Base-by-base conservation (phyloP, 2,797 vertebrate genomes). In the Mormyrus proboscirostris region DNA sequence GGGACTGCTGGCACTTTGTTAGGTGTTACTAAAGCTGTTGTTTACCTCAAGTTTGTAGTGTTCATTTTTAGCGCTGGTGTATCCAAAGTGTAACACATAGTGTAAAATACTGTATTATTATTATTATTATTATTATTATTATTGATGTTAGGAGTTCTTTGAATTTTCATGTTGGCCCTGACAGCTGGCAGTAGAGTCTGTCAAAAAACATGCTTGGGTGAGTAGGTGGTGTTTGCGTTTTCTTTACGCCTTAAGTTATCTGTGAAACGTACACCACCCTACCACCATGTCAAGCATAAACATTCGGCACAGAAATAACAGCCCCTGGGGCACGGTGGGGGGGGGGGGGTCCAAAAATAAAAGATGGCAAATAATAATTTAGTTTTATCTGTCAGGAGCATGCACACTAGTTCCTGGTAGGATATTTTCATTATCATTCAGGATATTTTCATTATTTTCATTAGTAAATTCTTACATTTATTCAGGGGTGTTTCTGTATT, bases 101-200 rank as follows among this genome's bases (percentile, higher is more conserved):
- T 87, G 16, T 59, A 86, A 86, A 51, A 82, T 82, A 82, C 76
- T 47, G 41, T 82, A n/a, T 2, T 85, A 2, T 87, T 22, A 38
- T 89, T 51, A 73, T 73, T 73, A 57, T 57, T 19, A 57, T n/a
- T n/a, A 76, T 38, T 16, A 14, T 10, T 85, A 41, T 65, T 38
- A 19, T 22, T 88, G 55, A 83, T 88, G 62, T 53, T 65, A 47
- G 65, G 12, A n/a, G 51, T 14, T 90, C 73, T 88, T 44, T 88
- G 87, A 41, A 89, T 89, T 86, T 83, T 88, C 44, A 51, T 79
- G 73, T 88, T 86, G 29, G 51, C 57, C 41, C 51, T 84, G 85
- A 88, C 89, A 55, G 89, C 53, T 83, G 86, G 69, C 73, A 44
- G 47, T 88, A 51, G 73, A 83, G 79, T 88, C 89, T 88, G 85